A percentile compares a stretch with the other conserved stretches of the same genome.
Conservation (phyloP, 2,888 invertebrate species). For the Petrophora chlorosata region DNA sequence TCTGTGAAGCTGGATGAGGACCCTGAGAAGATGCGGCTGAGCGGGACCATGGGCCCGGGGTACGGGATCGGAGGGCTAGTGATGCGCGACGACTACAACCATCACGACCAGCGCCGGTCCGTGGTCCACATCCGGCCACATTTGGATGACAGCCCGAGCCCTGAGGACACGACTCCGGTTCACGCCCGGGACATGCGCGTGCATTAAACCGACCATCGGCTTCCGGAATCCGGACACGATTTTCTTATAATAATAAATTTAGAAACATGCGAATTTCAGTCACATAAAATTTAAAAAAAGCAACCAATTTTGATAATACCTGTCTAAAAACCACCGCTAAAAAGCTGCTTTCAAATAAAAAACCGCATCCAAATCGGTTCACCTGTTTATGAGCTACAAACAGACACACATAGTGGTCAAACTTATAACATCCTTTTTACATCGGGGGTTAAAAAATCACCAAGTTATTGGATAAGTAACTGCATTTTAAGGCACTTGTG, state of each 20-base stretch:
- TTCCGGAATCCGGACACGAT: conserved; percentile 2
- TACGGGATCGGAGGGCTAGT: conserved; percentile 75
- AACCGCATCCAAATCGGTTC: no score
- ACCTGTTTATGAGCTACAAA: no score
- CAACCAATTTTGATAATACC: no score
- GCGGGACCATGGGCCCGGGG: conserved; percentile 79
- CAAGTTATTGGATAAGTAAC: no score
- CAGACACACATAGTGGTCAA: no score
- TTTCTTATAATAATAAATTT: neutral
- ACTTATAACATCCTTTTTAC: no score
- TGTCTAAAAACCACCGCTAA: no score
- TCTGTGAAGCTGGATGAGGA: conserved; percentile 84
- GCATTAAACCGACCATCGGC: conserved; percentile 60
- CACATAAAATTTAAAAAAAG: no score
- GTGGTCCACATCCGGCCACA: conserved; percentile 87
- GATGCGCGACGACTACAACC: conserved; percentile 75
- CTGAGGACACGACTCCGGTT: conserved; percentile 86
- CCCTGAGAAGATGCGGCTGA: conserved; percentile 87
- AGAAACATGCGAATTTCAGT: no score
- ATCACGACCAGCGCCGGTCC: conserved; percentile 83
- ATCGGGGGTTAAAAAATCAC: no score
- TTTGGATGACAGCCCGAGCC: conserved; percentile 87
- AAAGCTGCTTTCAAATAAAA: no score
- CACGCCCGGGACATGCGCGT: conserved; percentile 83
- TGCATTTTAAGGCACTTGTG: no score